Conservation (phyloP, 2,113 vertebrate genomes). For the Austrofundulus limnaeus region DNA sequence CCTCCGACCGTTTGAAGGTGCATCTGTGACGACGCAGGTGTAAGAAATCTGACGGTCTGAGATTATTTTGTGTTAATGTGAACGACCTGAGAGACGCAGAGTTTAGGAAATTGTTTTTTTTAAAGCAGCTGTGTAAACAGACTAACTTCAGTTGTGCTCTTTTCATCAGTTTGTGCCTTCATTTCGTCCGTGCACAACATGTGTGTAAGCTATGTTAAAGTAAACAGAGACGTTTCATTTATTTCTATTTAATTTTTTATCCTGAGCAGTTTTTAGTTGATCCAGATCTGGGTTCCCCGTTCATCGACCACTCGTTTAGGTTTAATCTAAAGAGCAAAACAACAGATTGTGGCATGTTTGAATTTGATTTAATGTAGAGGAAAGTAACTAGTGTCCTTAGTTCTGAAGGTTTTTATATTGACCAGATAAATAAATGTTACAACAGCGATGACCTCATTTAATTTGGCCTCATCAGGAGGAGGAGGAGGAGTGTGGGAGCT, state of each 20-base stretch:
- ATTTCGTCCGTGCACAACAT: conserved; percentile 44
- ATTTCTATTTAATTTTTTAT: conserved; percentile 17
- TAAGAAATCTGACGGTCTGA: conserved; percentile 4
- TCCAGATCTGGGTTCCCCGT: background rate
- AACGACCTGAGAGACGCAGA: background rate
- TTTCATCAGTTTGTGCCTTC: conserved; percentile 76
- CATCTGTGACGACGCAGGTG: conserved; percentile 29
- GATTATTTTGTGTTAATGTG: conserved; percentile 28
- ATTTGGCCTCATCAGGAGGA: conserved; percentile 12
- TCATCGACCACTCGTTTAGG: conserved; percentile 10
- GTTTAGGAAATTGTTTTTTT: conserved; percentile 9
- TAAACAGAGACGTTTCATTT: background rate
- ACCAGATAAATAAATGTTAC: conserved; percentile 8
- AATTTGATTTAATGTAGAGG: conserved; percentile 2
- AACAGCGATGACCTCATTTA: background rate
- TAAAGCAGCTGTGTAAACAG: conserved; percentile 35
- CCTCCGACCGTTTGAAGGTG: conserved; percentile 26
- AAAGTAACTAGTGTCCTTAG: conserved; percentile 18
- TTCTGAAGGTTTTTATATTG: conserved; percentile 18
- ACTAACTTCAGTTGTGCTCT: conserved; percentile 55
- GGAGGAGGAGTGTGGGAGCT: conserved; percentile 24
- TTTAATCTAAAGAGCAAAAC: conserved; percentile 15
- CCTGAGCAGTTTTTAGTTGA: conserved; percentile 5
- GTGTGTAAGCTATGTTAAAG: conserved; percentile 6
- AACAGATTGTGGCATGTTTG: conserved; percentile 11